phyloP scores from a whole-genome alignment of 2,113 vertebrate species.

The Malurus alboscapulatus region DNA sequence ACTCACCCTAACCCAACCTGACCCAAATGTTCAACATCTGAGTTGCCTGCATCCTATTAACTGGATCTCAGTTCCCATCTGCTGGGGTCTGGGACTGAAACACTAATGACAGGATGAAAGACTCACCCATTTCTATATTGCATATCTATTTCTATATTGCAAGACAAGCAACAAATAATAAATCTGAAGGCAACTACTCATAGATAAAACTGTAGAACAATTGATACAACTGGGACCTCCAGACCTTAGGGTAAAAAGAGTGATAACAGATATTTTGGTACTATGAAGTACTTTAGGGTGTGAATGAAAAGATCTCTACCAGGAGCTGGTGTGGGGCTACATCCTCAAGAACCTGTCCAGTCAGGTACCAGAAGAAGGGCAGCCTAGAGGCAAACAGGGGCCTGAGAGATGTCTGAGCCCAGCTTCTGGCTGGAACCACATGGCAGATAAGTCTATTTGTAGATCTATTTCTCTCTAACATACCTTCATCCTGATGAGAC shows the following conservation, averaged over 20 bases:
- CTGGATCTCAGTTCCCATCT: background rate
- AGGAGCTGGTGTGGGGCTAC: background rate
- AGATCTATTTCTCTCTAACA: background rate
- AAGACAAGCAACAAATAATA: background rate
- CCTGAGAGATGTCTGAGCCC: background rate
- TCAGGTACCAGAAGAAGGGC: background rate
- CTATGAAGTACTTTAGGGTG: background rate
- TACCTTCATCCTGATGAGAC: background rate
- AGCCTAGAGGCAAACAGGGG: background rate
- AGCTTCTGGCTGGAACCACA: background rate
- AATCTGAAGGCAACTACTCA: background rate
- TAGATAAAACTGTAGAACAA: background rate
- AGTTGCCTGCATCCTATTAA: background rate
- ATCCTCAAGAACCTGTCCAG: background rate
- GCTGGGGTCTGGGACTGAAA: background rate
- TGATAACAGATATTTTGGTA: background rate
- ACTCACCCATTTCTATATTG: background rate
- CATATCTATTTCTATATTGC: background rate
- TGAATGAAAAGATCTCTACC: background rate
- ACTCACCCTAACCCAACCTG: background rate
- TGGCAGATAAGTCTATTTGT: fast-evolving
- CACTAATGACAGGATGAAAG: background rate
- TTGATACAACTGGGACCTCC: background rate
- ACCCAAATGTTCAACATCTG: background rate
- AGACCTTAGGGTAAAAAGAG: background rate